Percentiles rank a stretch among this genome's conserved stretches.
These are phyloP conservation scores for Prosapia bicincta DNA, from an alignment of 2,888 invertebrate genomes.

Conservation along the genomic window DNA sequence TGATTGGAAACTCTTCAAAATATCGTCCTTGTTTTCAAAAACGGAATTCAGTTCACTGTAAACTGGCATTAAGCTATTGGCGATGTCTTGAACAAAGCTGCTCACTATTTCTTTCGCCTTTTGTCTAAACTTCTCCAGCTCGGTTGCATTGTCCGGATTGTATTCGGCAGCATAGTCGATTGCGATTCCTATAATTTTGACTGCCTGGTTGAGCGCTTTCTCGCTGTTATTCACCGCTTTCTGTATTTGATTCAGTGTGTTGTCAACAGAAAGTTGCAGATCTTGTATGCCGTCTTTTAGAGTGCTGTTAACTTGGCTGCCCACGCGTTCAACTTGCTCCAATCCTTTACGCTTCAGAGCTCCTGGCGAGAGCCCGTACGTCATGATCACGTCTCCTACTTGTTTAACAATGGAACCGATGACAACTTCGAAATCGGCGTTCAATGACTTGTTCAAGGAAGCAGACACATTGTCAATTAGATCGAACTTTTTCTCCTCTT, in stretches of 20 bases:
- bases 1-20: neutral
- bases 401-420: neutral
- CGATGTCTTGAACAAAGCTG: neutral
- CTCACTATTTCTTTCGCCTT: neutral
- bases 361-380: neutral
- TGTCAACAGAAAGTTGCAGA: neutral
- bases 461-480: neutral
- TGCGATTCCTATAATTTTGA: neutral
- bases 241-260: neutral
- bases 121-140: neutral
- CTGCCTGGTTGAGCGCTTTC: neutral
- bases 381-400: neutral
- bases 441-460: neutral
- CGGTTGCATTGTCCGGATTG: neutral
- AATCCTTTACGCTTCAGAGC: neutral
- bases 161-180: neutral
- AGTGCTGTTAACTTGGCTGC: neutral
- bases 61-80: neutral
- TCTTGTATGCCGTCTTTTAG: neutral
- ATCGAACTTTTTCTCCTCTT: neutral
- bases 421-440: neutral
- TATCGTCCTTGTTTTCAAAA: neutral
- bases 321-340: neutral
- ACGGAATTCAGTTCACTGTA: neutral
- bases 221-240: neutral